Evolutionary conservation across 2,888 invertebrate genomes (phyloP).

Genomic region (Diaprepes abbreviatus): DNA sequence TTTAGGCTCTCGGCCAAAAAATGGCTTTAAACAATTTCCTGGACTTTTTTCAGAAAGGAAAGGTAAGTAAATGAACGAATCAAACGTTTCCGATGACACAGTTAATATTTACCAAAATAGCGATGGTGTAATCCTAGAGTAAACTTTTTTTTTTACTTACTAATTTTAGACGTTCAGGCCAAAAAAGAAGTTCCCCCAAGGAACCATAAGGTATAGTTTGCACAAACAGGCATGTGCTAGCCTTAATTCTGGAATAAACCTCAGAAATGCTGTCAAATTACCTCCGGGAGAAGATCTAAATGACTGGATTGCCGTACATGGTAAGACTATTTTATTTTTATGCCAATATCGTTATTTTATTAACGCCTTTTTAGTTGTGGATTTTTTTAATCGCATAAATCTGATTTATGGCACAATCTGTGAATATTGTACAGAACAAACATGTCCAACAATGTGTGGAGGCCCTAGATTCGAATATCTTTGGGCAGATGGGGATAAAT

Average conservation of each 20-base stretch:
- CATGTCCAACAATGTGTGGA: constrained; percentile 92
- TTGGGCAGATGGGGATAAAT: constrained; percentile 89
- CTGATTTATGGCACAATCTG: constrained; percentile 91
- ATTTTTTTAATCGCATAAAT: constrained; percentile 95
- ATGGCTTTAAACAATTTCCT: constrained; percentile 81
- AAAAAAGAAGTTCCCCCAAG: constrained; percentile 88
- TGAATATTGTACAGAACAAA: constrained; percentile 85
- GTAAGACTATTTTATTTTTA: constrained; percentile 66
- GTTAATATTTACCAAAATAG: constrained; percentile 31
- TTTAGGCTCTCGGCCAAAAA: background rate
- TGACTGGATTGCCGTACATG: constrained; percentile 95
- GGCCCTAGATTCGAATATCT: constrained; percentile 91
- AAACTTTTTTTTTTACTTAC: constrained; percentile 28
- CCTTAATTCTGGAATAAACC: constrained; percentile 89
- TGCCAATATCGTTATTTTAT: background rate
- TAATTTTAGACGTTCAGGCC: constrained; percentile 86
- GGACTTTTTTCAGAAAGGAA: constrained; percentile 85
- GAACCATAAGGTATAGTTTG: constrained; percentile 87
- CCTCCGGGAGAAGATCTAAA: constrained; percentile 88
- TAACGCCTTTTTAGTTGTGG: constrained; percentile 78
- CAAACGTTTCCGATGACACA: background rate
- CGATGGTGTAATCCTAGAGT: constrained; percentile 30
- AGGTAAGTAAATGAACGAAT: constrained; percentile 67
- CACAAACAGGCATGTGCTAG: constrained; percentile 94
- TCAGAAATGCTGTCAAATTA: constrained; percentile 83